A percentile compares a stretch with the other conserved stretches of the same genome.
Evolutionary conservation across 2,113 vertebrate genomes (phyloP).

Genomic region (Saimiri boliviensis): DNA sequence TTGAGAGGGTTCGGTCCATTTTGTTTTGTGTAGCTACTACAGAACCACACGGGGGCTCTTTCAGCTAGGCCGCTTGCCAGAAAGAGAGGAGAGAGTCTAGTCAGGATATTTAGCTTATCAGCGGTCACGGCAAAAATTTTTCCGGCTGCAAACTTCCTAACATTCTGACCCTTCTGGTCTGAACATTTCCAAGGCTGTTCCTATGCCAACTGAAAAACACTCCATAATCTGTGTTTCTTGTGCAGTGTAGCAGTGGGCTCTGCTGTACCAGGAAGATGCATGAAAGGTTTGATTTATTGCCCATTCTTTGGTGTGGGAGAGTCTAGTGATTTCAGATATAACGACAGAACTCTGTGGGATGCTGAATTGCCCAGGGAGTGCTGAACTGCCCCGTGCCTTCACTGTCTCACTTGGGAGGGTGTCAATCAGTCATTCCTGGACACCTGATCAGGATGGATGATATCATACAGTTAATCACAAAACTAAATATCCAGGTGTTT

Average conservation of each 20-base stretch:
- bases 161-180: neutral
- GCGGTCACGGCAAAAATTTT: neutral
- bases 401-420: neutral
- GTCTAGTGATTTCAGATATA: neutral
- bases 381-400: neutral
- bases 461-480: neutral
- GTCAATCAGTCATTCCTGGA: neutral
- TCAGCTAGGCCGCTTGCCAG: neutral
- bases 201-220: slow-evolving; percentile 40
- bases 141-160: slow-evolving; percentile 12
- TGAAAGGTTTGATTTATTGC: slow-evolving; percentile 27
- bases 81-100: neutral
- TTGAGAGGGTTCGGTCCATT: neutral
- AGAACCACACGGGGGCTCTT: neutral
- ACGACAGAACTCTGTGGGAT: neutral
- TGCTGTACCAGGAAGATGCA: neutral
- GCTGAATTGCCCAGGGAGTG: neutral
- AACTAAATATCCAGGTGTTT: neutral
- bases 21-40: neutral
- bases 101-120: slow-evolving; percentile 10
- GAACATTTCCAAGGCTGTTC: slow-evolving; percentile 53
- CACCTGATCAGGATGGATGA: neutral
- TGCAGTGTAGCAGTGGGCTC: neutral
- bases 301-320: neutral
- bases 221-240: neutral